A percentile compares a stretch with the other conserved stretches of the same genome.
Conservation (phyloP, 2,797 vertebrate genomes). For the Eospalax fontanierii region DNA sequence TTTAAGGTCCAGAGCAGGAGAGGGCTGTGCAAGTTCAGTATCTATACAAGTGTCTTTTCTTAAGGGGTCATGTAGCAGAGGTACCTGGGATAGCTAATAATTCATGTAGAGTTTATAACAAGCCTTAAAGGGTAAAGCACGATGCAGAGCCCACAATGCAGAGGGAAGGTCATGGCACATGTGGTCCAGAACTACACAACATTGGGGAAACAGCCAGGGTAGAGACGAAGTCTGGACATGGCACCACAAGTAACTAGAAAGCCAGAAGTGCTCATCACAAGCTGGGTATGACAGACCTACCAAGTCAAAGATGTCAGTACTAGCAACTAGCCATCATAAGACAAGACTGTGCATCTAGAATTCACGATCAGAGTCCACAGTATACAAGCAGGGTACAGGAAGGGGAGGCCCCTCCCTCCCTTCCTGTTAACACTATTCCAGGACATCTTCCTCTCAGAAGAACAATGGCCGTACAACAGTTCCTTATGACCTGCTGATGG, state of each 20-base stretch:
- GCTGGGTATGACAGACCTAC: not conserved
- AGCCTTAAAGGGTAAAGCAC: not conserved
- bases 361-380: not conserved
- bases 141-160: not conserved
- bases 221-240: not conserved
- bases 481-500: not conserved
- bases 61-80: not conserved
- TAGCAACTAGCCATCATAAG: not conserved
- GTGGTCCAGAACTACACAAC: not conserved
- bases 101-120: not conserved
- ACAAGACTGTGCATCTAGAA: not conserved
- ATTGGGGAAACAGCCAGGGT: not conserved
- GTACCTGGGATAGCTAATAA: not conserved
- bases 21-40: not conserved
- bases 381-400: not conserved
- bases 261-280: not conserved
- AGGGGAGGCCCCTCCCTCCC: not conserved
- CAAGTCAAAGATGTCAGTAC: not conserved
- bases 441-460: not conserved
- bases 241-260: not conserved
- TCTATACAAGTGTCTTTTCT: not conserved
- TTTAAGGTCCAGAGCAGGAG: not conserved
- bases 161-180: not conserved
- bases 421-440: not conserved
- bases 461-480: too few relatives aligned